Conservation (phyloP, 2,888 invertebrate species). For the Cheiracanthium punctorium region DNA sequence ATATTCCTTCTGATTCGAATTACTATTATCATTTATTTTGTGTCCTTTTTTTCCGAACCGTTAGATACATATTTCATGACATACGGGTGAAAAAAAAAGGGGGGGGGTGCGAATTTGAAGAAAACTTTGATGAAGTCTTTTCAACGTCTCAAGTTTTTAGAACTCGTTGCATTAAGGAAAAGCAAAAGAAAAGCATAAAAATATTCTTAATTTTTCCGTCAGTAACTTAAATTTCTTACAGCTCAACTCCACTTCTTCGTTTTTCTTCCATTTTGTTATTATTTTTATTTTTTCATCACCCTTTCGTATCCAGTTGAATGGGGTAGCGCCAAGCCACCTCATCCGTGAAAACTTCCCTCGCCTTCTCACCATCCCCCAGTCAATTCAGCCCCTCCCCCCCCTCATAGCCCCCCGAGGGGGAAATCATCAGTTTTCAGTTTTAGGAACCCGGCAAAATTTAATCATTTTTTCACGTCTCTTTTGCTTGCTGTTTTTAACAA, state of each 20-base stretch:
- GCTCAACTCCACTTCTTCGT: conserved; percentile 1
- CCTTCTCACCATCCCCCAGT: conserved; percentile 4
- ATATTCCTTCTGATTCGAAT: conserved; percentile 1
- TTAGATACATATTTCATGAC: conserved; percentile 10
- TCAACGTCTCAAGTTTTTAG: not conserved
- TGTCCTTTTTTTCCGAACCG: conserved; percentile 9
- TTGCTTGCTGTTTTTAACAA: conserved; percentile 39
- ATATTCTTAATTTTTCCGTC: conserved; percentile 12
- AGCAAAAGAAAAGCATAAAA: not conserved
- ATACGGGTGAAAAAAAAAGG: not conserved
- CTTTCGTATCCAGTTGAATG: not conserved
- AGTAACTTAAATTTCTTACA: conserved; percentile 5
- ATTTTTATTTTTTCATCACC: not conserved
- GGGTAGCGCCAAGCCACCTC: conserved; percentile 40
- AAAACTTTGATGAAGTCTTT: conserved; percentile 3
- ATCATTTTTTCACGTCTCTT: conserved; percentile 60
- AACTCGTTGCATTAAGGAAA: not conserved
- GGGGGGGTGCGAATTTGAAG: not conserved
- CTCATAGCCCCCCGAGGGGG: conserved; percentile 24
- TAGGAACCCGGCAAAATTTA: conserved; percentile 60
- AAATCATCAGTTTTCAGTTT: conserved; percentile 42
- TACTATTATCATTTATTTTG: conserved; percentile 11
- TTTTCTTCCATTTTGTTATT: too few relatives aligned
- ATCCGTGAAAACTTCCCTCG: conserved; percentile 63
- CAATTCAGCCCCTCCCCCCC: not conserved